Conservation (phyloP, 1,140 invertebrate species). For the Ganaspis sp. region DNA sequence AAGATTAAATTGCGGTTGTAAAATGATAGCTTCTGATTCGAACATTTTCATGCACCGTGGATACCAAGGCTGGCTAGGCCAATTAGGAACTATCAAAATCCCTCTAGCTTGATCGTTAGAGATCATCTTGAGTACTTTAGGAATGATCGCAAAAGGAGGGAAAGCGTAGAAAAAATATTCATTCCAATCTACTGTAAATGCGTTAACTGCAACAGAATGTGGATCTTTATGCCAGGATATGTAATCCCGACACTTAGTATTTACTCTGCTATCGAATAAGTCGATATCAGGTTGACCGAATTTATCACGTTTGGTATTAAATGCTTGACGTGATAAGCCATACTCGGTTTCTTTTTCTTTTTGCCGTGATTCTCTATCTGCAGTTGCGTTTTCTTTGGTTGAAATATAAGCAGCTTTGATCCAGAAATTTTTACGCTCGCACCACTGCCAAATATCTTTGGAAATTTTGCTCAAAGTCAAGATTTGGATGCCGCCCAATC, state of each 20-base stretch:
- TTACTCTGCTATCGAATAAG: conserved; percentile 33
- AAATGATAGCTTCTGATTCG: conserved; percentile 33
- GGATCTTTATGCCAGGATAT: neutral
- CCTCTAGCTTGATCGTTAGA: too few species aligned
- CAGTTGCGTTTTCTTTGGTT: conserved; percentile 30
- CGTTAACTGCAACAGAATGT: conserved; percentile 38
- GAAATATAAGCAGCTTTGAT: conserved; percentile 41
- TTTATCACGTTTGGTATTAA: neutral
- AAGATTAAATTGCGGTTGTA: conserved; percentile 47
- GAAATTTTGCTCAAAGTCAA: conserved; percentile 1
- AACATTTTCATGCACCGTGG: conserved; percentile 35
- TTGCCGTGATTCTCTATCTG: conserved; percentile 36
- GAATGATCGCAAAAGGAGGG: conserved; percentile 50
- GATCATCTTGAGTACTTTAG: neutral
- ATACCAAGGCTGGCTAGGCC: conserved; percentile 44
- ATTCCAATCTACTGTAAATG: conserved; percentile 45
- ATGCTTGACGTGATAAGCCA: neutral
- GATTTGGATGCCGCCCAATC: conserved; percentile 17
- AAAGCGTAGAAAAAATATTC: conserved; percentile 57
- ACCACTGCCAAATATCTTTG: conserved; percentile 38
- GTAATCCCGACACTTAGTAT: conserved; percentile 34
- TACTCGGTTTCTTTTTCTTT: conserved; percentile 42
- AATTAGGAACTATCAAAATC: conserved; percentile 13
- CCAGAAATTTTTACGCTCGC: conserved; percentile 32
- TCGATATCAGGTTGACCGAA: conserved; percentile 39